Conservation (phyloP, 2,888 invertebrate genomes). For the Ophioninae sp. region DNA sequence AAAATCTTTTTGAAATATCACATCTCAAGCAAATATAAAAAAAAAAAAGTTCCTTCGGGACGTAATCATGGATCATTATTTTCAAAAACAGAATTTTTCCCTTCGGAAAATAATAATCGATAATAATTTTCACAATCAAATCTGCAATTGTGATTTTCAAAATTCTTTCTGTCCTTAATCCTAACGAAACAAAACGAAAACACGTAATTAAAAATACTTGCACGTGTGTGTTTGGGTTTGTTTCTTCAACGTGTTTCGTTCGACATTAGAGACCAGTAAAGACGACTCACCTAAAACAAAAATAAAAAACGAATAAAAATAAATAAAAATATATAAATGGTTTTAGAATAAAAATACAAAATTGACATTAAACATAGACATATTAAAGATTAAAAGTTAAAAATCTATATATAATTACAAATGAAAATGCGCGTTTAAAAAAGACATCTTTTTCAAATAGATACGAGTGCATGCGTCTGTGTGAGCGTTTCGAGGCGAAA, state of each 20-base stretch:
- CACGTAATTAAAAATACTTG: conserved; percentile 1
- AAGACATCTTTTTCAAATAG: too few relatives aligned
- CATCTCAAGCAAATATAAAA: not conserved
- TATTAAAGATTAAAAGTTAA: too few relatives aligned
- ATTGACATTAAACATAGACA: too few relatives aligned
- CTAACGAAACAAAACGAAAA: not conserved
- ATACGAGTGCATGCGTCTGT: conserved; percentile 14
- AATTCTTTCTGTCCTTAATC: conserved; percentile 7
- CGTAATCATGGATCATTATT: too few relatives aligned
- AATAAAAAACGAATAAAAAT: conserved; percentile 42
- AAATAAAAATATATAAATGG: not conserved
- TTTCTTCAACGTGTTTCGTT: conserved; percentile 6
- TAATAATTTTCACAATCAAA: not conserved
- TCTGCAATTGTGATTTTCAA: not conserved
- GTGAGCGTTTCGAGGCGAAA: conserved; percentile 12
- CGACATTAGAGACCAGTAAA: not conserved
- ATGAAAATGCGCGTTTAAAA: too few relatives aligned
- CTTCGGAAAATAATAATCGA: not conserved
- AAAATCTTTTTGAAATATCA: not conserved
- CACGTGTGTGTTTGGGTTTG: conserved; percentile 29
- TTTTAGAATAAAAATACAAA: too few relatives aligned
- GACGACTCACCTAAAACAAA: conserved; percentile 67
- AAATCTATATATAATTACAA: too few relatives aligned
- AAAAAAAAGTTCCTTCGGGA: not conserved
- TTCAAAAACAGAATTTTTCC: not conserved